phyloP scores from a whole-genome alignment of 1,140 invertebrate genomes.

The Calephelis virginiensis region DNA sequence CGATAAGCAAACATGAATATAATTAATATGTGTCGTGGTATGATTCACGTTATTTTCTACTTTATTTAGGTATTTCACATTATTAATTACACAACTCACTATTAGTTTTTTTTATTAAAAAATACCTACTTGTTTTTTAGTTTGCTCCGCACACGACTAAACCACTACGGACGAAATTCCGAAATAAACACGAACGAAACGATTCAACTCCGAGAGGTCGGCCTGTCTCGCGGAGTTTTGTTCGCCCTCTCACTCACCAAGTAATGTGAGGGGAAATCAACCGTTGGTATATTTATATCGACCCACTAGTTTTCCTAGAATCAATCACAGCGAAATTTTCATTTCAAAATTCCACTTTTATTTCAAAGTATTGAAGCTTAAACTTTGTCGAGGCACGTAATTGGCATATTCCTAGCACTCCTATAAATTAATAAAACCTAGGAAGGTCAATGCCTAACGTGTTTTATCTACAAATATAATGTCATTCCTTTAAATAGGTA shows the following conservation, averaged over 20 bases:
- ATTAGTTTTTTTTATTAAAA: slow-evolving; percentile 21
- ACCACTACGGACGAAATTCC: slow-evolving; percentile 47
- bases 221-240: slow-evolving; percentile 52
- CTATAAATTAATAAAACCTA: no score
- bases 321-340: no score
- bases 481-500: no score
- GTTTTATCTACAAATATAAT: no score
- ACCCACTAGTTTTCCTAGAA: no score
- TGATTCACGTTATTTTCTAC: slow-evolving; percentile 25
- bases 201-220: slow-evolving; percentile 46
- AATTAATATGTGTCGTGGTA: slow-evolving; percentile 17
- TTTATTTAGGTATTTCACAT: slow-evolving; percentile 1
- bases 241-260: slow-evolving; percentile 59
- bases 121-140: slow-evolving; percentile 61
- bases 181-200: slow-evolving; percentile 55
- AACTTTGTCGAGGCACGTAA: no score
- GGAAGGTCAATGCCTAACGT: no score
- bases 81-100: neutral
- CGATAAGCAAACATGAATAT: slow-evolving; percentile 51
- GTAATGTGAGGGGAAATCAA: slow-evolving; percentile 35
- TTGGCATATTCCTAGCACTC: no score
- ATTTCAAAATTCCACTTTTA: neutral
- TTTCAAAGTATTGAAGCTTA: neutral
- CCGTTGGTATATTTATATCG: slow-evolving; percentile 37
- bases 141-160: slow-evolving; percentile 57